A percentile compares a stretch with the other conserved stretches of the same genome.
These are phyloP conservation scores for Aquatica leii DNA, from an alignment of 2,888 invertebrate genomes.

Conservation along the genomic window DNA sequence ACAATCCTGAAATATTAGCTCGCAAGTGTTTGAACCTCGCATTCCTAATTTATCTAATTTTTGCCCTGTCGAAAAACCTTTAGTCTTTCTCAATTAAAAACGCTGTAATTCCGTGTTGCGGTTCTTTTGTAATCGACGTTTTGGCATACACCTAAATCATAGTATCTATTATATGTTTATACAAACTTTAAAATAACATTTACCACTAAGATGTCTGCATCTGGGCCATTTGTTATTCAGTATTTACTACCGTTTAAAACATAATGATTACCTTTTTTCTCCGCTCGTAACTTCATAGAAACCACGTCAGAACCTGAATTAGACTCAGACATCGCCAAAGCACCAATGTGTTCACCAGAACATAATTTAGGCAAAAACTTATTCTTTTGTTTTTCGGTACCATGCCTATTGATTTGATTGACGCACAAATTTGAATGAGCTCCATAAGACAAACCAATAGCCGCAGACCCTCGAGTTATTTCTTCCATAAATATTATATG, in stretches of 20 bases:
- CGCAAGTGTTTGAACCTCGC: conserved; percentile 95
- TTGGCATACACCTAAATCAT: conserved; percentile 91
- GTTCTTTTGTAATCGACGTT: conserved; percentile 75
- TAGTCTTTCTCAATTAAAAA: conserved; percentile 91
- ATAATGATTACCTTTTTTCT: conserved; percentile 89
- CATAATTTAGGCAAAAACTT: conserved; percentile 96
- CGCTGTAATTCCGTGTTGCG: conserved; percentile 90
- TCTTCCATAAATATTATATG: conserved; percentile 96
- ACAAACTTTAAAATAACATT: conserved; percentile 79
- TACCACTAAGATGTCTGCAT: conserved; percentile 96
- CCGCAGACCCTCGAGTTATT: conserved; percentile 84
- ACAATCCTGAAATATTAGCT: conserved; percentile 95
- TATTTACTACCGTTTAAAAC: conserved; percentile 96
- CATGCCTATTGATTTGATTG: conserved; percentile 95
- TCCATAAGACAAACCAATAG: conserved; percentile 90
- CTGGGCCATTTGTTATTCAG: too few species aligned
- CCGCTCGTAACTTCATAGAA: conserved; percentile 93
- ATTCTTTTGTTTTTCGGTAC: conserved; percentile 87
- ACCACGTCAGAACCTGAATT: conserved; percentile 96
- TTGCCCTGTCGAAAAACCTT: conserved; percentile 87
- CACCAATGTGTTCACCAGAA: conserved; percentile 92
- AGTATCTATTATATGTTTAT: too few species aligned
- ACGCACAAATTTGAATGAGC: conserved; percentile 98
- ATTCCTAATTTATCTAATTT: too few species aligned
- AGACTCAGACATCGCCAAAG: conserved; percentile 96